Evolutionary conservation across 2,797 vertebrate genomes (phyloP), one percentile per base, ranked within the genome.

Genomic region (Sebastes itinus): DNA sequence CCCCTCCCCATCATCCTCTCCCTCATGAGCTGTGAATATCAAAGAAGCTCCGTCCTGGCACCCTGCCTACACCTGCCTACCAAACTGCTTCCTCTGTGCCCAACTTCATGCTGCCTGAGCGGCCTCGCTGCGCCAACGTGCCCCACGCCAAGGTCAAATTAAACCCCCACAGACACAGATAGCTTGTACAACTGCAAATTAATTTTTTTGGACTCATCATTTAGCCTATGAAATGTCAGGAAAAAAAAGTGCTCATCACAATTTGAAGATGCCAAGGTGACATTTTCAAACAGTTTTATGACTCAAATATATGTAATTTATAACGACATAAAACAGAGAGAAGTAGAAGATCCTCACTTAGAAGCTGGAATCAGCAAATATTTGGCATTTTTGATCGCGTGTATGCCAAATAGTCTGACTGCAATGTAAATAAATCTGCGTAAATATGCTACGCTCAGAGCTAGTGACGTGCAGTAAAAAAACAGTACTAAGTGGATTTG

Each of bases 21-120:
- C 59, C 77, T 86, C 81, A 72, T 72, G 83, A 82, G 80, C 80
- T 60, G 78, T 85, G 80, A 89, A 87, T 88, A 86, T 88, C 86
- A 85, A 92, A 89, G 75, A 72, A 55, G 80, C 70, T 85, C 70
- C 1, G 11, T 64, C 35, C 80, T 86, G 81, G 85, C 89, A 66
- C 56, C 14, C 52, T 22, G 83, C 85, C 75, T 1, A 72, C 67
- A 52, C 14, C 55, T 22, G 83, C 84, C 75, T 1, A 72, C 67
- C 78, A 32, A 56, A 60, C 65, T 46, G 72, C 64, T 25, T 72
- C 70, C 62, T 58, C 77, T 38, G 46, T 49, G 64, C 38, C 74
- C 54, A 60, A 35, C 65, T 74, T 68, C 32, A 27, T 25, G 66
- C 75, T 76, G 66, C 56, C 68, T 64, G 33, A 72, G 49, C 22